Percentiles rank a stretch among this genome's conserved stretches.
phyloP scores from a whole-genome alignment of 2,888 invertebrate species.

The Microdon myrmicae region DNA sequence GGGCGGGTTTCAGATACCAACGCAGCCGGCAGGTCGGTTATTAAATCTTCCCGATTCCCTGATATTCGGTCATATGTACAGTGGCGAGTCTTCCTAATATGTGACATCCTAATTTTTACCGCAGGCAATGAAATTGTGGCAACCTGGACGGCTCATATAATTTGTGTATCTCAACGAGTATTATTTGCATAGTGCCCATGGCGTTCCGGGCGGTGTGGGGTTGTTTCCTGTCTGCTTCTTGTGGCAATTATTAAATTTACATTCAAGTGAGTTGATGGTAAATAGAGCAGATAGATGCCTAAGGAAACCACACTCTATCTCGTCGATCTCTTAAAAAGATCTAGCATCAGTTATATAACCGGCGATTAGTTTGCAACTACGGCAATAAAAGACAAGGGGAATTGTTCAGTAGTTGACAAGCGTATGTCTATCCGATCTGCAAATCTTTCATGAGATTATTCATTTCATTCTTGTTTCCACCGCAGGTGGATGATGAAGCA shows the following conservation, averaged over 20 bases:
- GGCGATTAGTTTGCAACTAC: no score
- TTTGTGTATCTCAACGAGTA: constrained; percentile 26
- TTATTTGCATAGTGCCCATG: constrained; percentile 43
- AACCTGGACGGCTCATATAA: constrained; percentile 16
- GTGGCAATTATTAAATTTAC: constrained; percentile 28
- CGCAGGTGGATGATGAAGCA: no score
- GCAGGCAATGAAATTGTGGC: constrained; percentile 1
- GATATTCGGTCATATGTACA: constrained; percentile 21
- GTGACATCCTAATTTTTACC: constrained; percentile 48
- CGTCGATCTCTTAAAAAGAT: no score
- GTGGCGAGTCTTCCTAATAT: constrained; percentile 36
- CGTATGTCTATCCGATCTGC: no score
- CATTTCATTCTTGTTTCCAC: no score
- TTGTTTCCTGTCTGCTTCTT: constrained; percentile 37
- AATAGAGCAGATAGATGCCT: no score
- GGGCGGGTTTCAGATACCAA: constrained; percentile 12
- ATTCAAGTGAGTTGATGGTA: constrained; percentile 12
- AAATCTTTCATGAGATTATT: no score
- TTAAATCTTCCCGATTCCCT: constrained; percentile 16
- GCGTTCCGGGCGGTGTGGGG: not conserved
- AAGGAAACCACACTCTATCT: no score
- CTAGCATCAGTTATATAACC: no score
- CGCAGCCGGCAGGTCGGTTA: constrained; percentile 17
- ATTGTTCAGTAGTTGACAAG: no score
- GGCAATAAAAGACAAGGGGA: no score